These are phyloP conservation scores for Notothenia rossii DNA, from an alignment of 2,113 vertebrate genomes.

Conservation along the genomic window DNA sequence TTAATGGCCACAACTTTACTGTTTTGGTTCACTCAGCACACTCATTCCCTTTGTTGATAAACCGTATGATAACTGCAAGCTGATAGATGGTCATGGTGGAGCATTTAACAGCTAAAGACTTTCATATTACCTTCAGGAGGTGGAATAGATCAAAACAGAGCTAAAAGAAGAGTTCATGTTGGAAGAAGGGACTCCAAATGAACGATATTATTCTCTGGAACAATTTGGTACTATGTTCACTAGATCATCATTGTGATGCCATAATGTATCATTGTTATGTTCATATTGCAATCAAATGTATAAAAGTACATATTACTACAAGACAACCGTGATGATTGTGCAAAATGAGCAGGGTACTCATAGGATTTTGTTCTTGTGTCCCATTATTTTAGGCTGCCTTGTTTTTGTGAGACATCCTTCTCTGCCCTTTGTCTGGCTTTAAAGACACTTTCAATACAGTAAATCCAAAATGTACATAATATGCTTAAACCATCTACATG, in stretches of 20 bases:
- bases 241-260: neutral
- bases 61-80: neutral
- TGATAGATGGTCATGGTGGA: neutral
- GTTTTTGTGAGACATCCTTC: conserved; percentile 22
- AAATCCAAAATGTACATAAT: conserved; percentile 33
- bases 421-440: conserved; percentile 21
- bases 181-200: neutral
- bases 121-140: neutral
- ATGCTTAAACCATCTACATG: conserved; percentile 27
- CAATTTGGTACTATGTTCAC: neutral
- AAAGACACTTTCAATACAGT: conserved; percentile 48
- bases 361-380: neutral
- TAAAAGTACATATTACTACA: neutral
- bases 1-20: neutral
- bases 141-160: neutral
- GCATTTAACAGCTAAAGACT: neutral
- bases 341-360: neutral
- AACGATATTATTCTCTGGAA: neutral
- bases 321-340: neutral
- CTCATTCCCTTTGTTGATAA: neutral
- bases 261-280: neutral
- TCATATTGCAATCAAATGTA: neutral
- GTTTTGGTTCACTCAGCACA: neutral
- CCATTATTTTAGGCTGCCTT: conserved; percentile 14
- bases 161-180: neutral